phyloP scores from a whole-genome alignment of 2,888 invertebrate genomes.

The Euclidia mi region DNA sequence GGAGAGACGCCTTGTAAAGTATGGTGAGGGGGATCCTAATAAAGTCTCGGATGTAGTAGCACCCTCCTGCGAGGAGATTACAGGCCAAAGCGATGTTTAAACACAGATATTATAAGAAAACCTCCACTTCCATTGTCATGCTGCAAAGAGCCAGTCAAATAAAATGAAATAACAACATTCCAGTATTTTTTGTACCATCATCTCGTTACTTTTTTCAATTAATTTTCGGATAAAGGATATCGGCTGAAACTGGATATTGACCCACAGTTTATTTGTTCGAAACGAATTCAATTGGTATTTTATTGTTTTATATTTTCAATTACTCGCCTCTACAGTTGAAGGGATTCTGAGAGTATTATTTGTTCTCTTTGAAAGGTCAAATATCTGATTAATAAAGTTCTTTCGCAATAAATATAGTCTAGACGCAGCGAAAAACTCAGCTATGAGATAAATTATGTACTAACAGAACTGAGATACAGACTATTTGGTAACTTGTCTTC shows the following conservation, averaged over 20 bases:
- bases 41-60: not conserved
- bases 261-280: constrained; percentile 6
- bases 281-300: constrained; percentile 22
- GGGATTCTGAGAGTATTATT: too few species aligned
- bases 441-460: too few species aligned
- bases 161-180: too few species aligned
- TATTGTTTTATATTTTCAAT: constrained; percentile 5
- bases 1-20: not conserved
- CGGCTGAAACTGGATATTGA: not conserved
- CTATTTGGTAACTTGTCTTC: too few species aligned
- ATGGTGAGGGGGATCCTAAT: constrained; percentile 2
- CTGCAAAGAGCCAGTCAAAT: constrained; percentile 2
- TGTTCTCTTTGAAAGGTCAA: too few species aligned
- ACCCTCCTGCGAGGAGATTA: not conserved
- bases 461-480: too few species aligned
- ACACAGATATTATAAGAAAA: constrained; percentile 5
- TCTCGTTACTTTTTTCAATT: constrained; percentile 19
- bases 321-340: not conserved
- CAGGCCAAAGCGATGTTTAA: not conserved
- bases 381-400: too few species aligned
- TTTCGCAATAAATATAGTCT: too few species aligned
- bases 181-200: not conserved
- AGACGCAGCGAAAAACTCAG: too few species aligned
- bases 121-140: constrained; percentile 19
- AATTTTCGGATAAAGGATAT: not conserved